Evolutionary conservation across 2,797 vertebrate genomes (phyloP).

Genomic region (Sylvilagus floridanus): DNA sequence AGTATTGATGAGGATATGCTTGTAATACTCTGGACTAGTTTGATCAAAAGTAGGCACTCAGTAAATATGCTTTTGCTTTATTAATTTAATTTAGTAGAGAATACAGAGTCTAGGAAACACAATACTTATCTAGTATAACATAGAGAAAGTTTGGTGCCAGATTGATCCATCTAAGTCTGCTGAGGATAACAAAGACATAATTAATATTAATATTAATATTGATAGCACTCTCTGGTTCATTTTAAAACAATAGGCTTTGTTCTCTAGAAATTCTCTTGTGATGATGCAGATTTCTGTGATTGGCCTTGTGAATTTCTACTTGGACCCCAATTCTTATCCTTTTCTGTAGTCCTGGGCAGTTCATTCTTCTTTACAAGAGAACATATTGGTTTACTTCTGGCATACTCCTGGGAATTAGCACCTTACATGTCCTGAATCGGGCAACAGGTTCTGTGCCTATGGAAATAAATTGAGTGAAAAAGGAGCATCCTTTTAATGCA

Average conservation of each 20-base stretch:
- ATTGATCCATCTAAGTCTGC: neutral
- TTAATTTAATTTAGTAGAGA: slow-evolving; percentile 49
- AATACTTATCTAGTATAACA: slow-evolving; percentile 9
- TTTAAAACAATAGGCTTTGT: neutral
- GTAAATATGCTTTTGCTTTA: neutral
- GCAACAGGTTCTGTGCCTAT: neutral
- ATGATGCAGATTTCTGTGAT: neutral
- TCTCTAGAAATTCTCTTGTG: neutral
- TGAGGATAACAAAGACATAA: neutral
- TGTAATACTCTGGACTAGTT: neutral
- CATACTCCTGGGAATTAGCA: neutral
- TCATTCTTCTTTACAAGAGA: neutral
- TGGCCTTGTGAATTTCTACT: neutral
- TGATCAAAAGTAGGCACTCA: neutral
- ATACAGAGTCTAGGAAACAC: slow-evolving; percentile 22
- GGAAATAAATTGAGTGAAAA: slow-evolving; percentile 31
- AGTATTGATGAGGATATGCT: neutral
- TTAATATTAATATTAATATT: neutral
- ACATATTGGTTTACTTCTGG: neutral
- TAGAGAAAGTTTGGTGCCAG: slow-evolving; percentile 2
- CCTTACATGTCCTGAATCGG: neutral
- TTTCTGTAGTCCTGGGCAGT: neutral
- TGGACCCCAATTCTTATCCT: neutral
- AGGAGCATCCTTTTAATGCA: neutral
- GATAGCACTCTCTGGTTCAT: neutral